Conservation (phyloP, 2,113 vertebrate genomes). For the Ailurus styani region DNA sequence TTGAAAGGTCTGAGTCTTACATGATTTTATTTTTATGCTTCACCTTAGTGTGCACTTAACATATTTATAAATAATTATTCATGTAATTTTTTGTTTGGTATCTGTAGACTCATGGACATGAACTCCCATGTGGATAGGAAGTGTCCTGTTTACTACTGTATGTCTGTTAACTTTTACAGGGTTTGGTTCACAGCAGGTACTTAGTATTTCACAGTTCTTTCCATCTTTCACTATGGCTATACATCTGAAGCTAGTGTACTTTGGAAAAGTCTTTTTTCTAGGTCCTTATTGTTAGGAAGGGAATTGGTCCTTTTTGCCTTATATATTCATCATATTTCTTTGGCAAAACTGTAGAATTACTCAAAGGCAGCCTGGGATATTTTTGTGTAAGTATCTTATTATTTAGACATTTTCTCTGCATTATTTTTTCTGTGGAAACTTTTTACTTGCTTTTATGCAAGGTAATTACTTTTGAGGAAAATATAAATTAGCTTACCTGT, state of each 20-base stretch:
- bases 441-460: conserved; percentile 53
- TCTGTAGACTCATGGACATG: background rate
- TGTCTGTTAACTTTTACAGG: background rate
- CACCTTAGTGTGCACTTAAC: background rate
- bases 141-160: background rate
- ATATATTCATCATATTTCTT: background rate
- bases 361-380: background rate
- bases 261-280: background rate
- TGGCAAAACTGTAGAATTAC: background rate
- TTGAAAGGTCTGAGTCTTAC: background rate
- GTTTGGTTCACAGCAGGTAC: background rate
- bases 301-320: background rate
- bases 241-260: background rate
- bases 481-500: conserved; percentile 51
- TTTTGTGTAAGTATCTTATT: conserved; percentile 1
- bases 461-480: conserved; percentile 58
- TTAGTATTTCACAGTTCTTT: background rate
- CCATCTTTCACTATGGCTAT: background rate
- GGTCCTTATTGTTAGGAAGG: background rate
- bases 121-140: background rate
- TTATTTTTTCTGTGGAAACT: conserved; percentile 49
- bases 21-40: conserved; percentile 18
- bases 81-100: background rate
- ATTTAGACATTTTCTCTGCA: conserved; percentile 5
- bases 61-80: background rate